Evolutionary conservation across 1,140 invertebrate genomes (phyloP).

Genomic region (Procambarus virginalis): DNA sequence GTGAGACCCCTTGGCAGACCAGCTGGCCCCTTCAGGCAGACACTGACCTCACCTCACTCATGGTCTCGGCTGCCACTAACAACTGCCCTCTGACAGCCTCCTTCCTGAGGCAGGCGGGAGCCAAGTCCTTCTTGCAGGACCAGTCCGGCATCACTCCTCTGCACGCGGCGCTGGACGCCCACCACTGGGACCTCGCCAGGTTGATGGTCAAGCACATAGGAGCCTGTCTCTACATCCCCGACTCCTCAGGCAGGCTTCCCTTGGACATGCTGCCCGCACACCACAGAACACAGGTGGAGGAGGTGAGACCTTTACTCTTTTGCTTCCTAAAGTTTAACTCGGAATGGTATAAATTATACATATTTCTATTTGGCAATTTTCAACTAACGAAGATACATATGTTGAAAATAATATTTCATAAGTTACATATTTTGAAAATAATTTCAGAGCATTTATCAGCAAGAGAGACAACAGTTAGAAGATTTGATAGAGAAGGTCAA

Average conservation of each 20-base stretch:
- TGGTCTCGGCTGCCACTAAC: background rate
- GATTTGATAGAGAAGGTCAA: conserved; percentile 27
- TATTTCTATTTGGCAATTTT: background rate
- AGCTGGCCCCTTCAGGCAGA: background rate
- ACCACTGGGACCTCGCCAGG: conserved; percentile 10
- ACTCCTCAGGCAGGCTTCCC: conserved; percentile 10
- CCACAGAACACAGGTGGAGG: conserved; percentile 3
- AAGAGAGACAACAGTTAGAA: conserved; percentile 30
- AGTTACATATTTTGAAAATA: background rate
- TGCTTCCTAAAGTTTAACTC: background rate
- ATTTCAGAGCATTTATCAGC: conserved; percentile 13
- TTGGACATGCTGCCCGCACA: background rate
- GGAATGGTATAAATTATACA: background rate
- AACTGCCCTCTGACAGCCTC: conserved; percentile 13
- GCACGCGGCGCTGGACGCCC: background rate
- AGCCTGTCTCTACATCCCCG: conserved; percentile 28
- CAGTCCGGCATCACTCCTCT: conserved; percentile 4
- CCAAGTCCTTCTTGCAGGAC: background rate
- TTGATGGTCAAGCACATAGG: conserved; percentile 13
- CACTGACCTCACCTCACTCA: conserved; percentile 10
- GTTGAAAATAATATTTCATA: background rate
- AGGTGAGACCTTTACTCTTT: background rate
- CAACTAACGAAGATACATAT: too few species aligned
- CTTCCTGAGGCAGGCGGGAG: conserved; percentile 14
- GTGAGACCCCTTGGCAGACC: conserved; percentile 4